Evolutionary conservation across 2,797 vertebrate species (phyloP), one percentile per base, ranked within the genome.

Genomic region (Melanotaenia maccullochi): DNA sequence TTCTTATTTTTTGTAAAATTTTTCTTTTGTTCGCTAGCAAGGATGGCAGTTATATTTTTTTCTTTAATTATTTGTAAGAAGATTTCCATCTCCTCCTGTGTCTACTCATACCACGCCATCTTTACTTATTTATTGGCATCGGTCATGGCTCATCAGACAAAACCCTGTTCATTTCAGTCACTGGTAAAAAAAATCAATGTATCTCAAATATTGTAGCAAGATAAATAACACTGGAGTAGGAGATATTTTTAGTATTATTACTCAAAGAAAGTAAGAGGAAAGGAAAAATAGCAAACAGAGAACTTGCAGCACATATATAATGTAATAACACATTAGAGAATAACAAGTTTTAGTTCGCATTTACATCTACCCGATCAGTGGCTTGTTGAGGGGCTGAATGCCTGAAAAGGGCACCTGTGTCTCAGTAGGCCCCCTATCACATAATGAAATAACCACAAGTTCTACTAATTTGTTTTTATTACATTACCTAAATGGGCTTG

Each of bases 391-490:
- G 4, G 16, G 51, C 18, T 79, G 63, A 68, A 73, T 71, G 79
- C 59, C 63, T 44, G 90, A 76, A 78, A 71, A 38, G 20, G 60
- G 78, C 71, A 81, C 73, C 68, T 78, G 84, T 85, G 75, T 75
- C 58, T 82, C 54, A 1, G 28, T 75, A 82, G 84, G 76, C 80
- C 62, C 60, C 56, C 84, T 82, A 78, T 83, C 81, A 75, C 65
- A 87, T 87, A 90, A 91, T 87, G 72, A 77, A 81, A 74, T 68
- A 89, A 91, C 64, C 76, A 74, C 75, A 84, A 80, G 75, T 81
- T 88, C 85, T 62, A 51, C 86, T 84, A 90, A 92, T 91, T 76
- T 33, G 0, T 54, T 82, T 87, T 91, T 91, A 89, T 89, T 87
- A 70, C 62, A 70, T 78, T 40, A n/a, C 70, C 82, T 59, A 86